Conservation (phyloP, 2,113 vertebrate species). For the Strigops habroptila region DNA sequence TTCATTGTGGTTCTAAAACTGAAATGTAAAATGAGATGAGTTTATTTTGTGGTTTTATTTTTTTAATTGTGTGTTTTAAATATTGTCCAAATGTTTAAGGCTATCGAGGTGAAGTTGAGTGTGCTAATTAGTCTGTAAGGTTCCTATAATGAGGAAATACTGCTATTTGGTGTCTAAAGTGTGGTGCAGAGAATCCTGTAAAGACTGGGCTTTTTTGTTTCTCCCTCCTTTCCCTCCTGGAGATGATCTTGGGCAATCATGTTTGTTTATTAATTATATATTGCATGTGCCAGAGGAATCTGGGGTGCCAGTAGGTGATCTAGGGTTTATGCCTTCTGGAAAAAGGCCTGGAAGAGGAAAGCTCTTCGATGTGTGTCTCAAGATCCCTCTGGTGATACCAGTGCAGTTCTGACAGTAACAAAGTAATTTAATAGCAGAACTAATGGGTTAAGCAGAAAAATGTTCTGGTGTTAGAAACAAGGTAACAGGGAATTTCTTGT, state of each 20-base stretch:
- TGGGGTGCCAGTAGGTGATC: not conserved
- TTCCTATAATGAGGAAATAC: not conserved
- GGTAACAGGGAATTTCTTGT: not conserved
- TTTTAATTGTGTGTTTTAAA: not conserved
- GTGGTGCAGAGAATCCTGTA: not conserved
- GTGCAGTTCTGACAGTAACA: not conserved
- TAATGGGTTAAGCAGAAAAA: not conserved
- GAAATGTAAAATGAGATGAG: not conserved
- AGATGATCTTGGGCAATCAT: not conserved
- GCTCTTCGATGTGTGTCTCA: not conserved
- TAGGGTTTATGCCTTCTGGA: not conserved
- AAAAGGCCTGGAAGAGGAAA: not conserved
- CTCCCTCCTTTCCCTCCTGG: accelerated
- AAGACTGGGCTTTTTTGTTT: not conserved
- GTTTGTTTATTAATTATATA: not conserved
- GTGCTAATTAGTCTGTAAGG: not conserved
- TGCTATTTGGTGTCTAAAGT: not conserved
- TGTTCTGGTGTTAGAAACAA: not conserved
- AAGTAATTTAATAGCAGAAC: not conserved
- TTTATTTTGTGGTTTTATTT: not conserved
- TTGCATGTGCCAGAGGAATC: not conserved
- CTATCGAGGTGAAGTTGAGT: not conserved
- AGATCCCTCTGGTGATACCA: not conserved
- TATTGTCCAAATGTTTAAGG: not conserved
- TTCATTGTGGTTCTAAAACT: not conserved